These are phyloP conservation scores for Brachirus orientalis DNA, from an alignment of 2,113 vertebrate genomes.

Conservation along the genomic window DNA sequence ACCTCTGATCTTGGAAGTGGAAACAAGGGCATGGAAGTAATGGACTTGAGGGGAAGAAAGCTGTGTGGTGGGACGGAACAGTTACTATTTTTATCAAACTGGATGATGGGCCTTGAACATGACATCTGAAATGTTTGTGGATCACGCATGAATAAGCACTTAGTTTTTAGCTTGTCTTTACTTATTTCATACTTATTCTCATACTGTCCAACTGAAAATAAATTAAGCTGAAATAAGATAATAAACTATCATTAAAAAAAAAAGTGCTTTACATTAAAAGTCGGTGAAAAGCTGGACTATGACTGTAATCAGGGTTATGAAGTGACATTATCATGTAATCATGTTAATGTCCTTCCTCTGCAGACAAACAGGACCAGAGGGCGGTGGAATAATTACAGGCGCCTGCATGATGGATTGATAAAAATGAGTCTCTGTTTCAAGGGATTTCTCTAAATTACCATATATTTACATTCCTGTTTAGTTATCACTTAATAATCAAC, in stretches of 20 bases:
- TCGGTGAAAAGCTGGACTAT: not conserved
- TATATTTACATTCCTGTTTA: not conserved
- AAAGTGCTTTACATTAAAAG: too few relatives aligned
- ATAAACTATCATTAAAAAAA: too few relatives aligned
- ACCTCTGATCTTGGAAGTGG: slow-evolving; percentile 36
- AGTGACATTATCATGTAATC: not conserved
- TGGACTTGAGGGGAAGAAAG: slow-evolving; percentile 17
- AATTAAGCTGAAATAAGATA: too few relatives aligned
- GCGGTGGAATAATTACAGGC: slow-evolving; percentile 64
- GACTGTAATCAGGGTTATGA: slow-evolving; percentile 2
- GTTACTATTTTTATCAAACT: slow-evolving; percentile 13
- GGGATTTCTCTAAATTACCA: slow-evolving; percentile 19
- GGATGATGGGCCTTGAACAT: not conserved
- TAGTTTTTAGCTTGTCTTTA: too few relatives aligned
- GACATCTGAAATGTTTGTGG: not conserved
- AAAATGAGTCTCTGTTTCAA: slow-evolving; percentile 36
- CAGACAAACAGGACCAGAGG: slow-evolving; percentile 52
- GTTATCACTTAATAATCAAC: slow-evolving; percentile 11
- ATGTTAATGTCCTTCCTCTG: slow-evolving; percentile 59
- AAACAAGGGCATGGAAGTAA: slow-evolving; percentile 34
- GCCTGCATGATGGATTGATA: slow-evolving; percentile 70
- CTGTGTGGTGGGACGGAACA: slow-evolving; percentile 39
- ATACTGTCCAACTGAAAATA: too few relatives aligned
- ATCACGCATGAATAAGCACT: not conserved
- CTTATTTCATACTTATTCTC: too few relatives aligned